Evolutionary conservation across 2,113 vertebrate genomes (phyloP).

Genomic region (Poeciliopsis occidentalis): DNA sequence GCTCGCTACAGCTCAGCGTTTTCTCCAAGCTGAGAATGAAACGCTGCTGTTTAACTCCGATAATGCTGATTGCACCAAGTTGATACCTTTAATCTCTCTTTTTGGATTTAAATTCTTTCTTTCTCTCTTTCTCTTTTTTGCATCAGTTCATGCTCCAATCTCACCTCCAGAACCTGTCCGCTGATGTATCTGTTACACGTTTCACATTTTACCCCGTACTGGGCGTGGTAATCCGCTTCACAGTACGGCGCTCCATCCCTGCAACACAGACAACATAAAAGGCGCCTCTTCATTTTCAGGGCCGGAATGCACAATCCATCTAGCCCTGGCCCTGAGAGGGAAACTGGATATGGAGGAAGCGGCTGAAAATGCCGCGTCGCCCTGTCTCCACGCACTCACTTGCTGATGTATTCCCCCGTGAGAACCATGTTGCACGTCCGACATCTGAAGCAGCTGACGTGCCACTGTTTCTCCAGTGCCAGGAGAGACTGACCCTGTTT

Average conservation of each 20-base stretch:
- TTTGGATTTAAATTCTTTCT: constrained; percentile 22
- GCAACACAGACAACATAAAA: constrained; percentile 45
- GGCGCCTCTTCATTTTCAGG: neutral
- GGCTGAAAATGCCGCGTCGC: neutral
- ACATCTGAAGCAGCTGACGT: constrained; percentile 99
- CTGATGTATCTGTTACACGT: constrained; percentile 97
- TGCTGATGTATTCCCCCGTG: constrained; percentile 99
- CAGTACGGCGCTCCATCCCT: constrained; percentile 97
- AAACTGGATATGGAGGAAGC: neutral
- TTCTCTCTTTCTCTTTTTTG: neutral
- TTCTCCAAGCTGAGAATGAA: constrained; percentile 38
- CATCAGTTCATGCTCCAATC: constrained; percentile 35
- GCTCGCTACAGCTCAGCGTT: constrained; percentile 39
- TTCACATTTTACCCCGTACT: constrained; percentile 97
- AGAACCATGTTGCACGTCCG: constrained; percentile 93
- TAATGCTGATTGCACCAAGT: constrained; percentile 39
- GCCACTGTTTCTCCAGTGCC: constrained; percentile 98
- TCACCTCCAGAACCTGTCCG: constrained; percentile 96
- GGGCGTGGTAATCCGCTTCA: constrained; percentile 95
- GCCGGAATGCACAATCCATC: neutral
- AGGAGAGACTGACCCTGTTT: constrained; percentile 96
- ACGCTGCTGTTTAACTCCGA: constrained; percentile 41
- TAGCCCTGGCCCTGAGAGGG: neutral
- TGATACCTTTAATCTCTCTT: constrained; percentile 13
- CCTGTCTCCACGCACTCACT: constrained; percentile 82